These are phyloP conservation scores for Sialis lutaria DNA, from an alignment of 2,888 invertebrate species.

Conservation along the genomic window DNA sequence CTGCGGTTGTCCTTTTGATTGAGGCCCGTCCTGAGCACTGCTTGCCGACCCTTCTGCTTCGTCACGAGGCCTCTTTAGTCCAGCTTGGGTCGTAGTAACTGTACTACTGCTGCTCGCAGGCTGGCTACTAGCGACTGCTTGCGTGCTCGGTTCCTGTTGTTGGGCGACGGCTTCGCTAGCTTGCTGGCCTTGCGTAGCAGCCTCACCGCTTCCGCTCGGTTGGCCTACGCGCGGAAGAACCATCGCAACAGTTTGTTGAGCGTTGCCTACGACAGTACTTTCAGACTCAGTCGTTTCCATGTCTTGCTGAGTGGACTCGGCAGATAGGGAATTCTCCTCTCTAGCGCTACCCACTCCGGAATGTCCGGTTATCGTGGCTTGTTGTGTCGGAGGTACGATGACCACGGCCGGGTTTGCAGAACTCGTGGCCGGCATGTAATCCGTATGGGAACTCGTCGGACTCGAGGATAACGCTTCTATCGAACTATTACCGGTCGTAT, in stretches of 20 bases:
- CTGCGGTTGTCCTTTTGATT: conserved; percentile 24
- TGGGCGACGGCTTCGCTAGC: conserved; percentile 20
- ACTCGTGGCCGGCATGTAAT: conserved; percentile 74
- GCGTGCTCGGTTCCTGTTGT: conserved; percentile 11
- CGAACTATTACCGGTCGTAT: conserved; percentile 23
- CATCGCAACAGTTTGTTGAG: conserved; percentile 33
- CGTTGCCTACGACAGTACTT: conserved; percentile 15
- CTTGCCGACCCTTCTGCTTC: conserved; percentile 33
- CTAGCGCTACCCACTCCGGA: conserved; percentile 5
- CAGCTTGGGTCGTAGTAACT: conserved; percentile 47
- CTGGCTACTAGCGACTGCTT: conserved; percentile 19
- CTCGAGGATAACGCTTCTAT: conserved; percentile 41
- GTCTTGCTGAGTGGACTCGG: conserved; percentile 31
- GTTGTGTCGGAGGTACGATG: conserved; percentile 41
- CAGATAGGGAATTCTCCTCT: conserved; percentile 16
- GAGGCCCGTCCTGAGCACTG: conserved; percentile 24
- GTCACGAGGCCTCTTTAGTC: conserved; percentile 40
- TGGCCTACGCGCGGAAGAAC: conserved; percentile 54
- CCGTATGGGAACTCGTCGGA: conserved; percentile 59
- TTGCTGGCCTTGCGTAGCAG: conserved; percentile 10
- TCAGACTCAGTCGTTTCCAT: conserved; percentile 32
- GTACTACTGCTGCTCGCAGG: conserved; percentile 42
- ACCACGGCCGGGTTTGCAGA: conserved; percentile 39
- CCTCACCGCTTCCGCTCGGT: conserved; percentile 27
- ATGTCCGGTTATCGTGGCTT: conserved; percentile 8